Evolutionary conservation across 2,113 vertebrate genomes (phyloP).

Genomic region (Apistogramma diplotaenia): DNA sequence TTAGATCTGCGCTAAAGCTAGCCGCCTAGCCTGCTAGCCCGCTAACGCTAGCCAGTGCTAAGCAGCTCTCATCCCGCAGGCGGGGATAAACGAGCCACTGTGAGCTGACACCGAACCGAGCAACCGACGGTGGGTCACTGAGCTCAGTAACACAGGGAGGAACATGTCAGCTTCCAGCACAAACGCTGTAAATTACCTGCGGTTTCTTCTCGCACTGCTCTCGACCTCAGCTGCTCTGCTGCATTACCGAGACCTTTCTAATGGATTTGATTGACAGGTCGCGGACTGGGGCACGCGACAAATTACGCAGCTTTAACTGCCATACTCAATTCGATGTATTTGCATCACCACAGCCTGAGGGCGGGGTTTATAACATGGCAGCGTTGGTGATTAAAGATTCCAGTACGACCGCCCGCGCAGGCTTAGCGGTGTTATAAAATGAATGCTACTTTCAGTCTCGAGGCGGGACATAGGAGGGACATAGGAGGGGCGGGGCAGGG

Average conservation of each 20-base stretch:
- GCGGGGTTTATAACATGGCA: neutral
- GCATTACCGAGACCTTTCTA: constrained; percentile 68
- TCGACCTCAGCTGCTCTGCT: constrained; percentile 67
- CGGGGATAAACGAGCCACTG: neutral
- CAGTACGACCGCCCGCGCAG: constrained; percentile 12
- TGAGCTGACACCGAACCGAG: constrained; percentile 16
- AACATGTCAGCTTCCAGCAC: neutral
- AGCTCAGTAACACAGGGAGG: neutral
- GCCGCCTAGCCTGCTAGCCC: constrained; percentile 13
- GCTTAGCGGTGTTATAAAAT: accelerated
- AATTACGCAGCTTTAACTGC: constrained; percentile 35
- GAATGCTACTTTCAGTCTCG: neutral
- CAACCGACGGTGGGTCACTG: neutral
- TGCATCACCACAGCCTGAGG: neutral
- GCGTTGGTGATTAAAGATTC: accelerated
- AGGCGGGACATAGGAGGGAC: constrained; percentile 64
- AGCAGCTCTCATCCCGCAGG: constrained; percentile 13
- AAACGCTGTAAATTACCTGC: constrained; percentile 61
- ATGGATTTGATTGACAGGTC: constrained; percentile 73
- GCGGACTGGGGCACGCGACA: constrained; percentile 39
- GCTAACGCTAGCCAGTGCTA: constrained; percentile 44
- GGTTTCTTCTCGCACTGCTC: constrained; percentile 57
- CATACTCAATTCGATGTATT: neutral
- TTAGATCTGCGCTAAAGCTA: constrained; percentile 38
- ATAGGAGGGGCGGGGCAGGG: constrained; percentile 43